Percentiles rank a stretch among this genome's conserved stretches.
These are phyloP conservation scores for Cybosia mesomella DNA, from an alignment of 2,888 invertebrate genomes.

Conservation along the genomic window DNA sequence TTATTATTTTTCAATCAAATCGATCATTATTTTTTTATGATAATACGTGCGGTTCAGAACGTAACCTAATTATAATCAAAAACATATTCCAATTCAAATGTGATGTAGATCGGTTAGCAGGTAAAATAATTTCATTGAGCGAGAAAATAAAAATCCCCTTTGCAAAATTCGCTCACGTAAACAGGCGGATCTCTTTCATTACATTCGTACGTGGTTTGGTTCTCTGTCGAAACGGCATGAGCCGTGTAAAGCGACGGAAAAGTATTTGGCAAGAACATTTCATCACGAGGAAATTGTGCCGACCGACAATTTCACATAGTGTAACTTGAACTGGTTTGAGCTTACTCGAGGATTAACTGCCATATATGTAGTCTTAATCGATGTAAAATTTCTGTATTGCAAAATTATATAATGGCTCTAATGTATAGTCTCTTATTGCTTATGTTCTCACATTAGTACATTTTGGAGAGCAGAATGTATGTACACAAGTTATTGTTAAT, in stretches of 20 bases:
- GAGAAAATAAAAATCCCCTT: slow-evolving; percentile 55
- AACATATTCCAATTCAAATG: background rate
- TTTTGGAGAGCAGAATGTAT: background rate
- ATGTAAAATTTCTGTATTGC: slow-evolving; percentile 29
- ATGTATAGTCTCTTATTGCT: slow-evolving; percentile 16
- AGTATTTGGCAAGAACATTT: slow-evolving; percentile 61
- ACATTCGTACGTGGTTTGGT: slow-evolving; percentile 71
- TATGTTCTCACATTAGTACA: slow-evolving; percentile 17
- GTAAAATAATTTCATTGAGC: slow-evolving; percentile 24
- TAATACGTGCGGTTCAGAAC: background rate
- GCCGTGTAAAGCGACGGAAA: slow-evolving; percentile 55
- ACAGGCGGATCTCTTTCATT: slow-evolving; percentile 76
- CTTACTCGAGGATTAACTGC: slow-evolving; percentile 40
- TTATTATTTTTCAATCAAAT: too few species aligned
- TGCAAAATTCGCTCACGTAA: slow-evolving; percentile 71
- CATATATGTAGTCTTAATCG: slow-evolving; percentile 23
- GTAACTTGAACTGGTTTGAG: slow-evolving; percentile 40
- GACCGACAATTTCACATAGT: slow-evolving; percentile 45
- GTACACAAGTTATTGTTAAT: background rate
- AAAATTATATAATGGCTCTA: slow-evolving; percentile 16
- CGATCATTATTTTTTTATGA: background rate
- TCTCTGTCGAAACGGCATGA: slow-evolving; percentile 59
- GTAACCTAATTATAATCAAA: background rate
- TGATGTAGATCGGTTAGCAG: background rate
- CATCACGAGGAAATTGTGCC: slow-evolving; percentile 53